Percentiles rank a stretch among this genome's conserved stretches.
Evolutionary conservation across 37 sponge, comb jelly and placozoan species (phyloP).

Genomic region (Oopsacas minuta): DNA sequence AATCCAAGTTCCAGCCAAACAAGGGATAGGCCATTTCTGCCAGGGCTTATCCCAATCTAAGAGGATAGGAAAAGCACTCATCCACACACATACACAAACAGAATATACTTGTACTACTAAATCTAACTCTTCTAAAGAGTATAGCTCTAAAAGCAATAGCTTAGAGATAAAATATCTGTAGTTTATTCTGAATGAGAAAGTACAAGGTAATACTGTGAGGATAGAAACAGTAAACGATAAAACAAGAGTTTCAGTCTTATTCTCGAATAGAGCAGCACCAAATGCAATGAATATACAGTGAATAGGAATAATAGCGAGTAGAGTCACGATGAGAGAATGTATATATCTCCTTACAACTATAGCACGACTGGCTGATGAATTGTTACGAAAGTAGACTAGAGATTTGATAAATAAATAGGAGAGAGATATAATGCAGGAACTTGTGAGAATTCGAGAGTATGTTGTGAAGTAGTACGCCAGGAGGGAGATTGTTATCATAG

Average conservation of each 20-base stretch:
- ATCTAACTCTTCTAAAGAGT: background rate
- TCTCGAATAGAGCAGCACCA: background rate
- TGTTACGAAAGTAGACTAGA: background rate
- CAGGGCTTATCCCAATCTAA: conserved; percentile 12
- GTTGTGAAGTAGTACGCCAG: background rate
- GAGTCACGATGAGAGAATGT: background rate
- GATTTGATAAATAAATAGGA: background rate
- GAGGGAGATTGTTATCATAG: background rate
- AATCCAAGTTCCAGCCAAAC: background rate
- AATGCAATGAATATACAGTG: background rate
- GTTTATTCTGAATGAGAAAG: background rate
- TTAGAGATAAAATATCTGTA: background rate
- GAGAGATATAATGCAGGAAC: background rate
- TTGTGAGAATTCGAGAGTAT: background rate
- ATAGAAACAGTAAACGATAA: background rate
- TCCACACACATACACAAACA: background rate
- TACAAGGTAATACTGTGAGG: background rate
- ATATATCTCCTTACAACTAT: background rate
- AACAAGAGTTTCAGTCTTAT: background rate
- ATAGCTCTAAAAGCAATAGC: background rate
- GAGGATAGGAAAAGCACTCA: background rate
- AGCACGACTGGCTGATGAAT: background rate
- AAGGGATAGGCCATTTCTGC: conserved; percentile 3
- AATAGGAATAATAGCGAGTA: background rate
- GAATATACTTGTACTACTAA: background rate